Evolutionary conservation across 1,140 invertebrate genomes (phyloP), one percentile per base, ranked within the genome.

Genomic region (Phthorimaea operculella): DNA sequence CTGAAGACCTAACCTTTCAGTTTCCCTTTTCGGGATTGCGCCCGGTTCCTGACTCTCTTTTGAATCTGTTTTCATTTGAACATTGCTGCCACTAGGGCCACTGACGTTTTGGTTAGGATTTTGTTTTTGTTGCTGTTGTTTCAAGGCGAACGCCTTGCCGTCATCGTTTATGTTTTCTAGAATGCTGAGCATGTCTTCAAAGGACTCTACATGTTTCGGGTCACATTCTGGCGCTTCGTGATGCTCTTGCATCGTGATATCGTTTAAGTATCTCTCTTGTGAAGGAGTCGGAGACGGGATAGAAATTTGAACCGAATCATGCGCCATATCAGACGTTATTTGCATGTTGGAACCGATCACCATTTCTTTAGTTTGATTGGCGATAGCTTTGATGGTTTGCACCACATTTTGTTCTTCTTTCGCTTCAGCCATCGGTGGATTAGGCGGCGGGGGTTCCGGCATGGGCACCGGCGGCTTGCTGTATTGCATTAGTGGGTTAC

Each of bases 131-230:
- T 67, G 69, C 14, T 68, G 58, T 39, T 85, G 74, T 63, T 85
- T 85, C 54, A 77, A 66, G 15, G 63, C 68, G 53, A 72, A 83
- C 5, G 68, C 51, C 66, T 87, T 86, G 12, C 74, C 64, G 50
- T 88, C 87, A 39, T 85, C 85, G 9, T 81, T 88, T 39, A 91
- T 91, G 60, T 91, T 90, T 45, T 91, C 89, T 11, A 91, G 76
- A 84, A 91, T 90, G 63, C 90, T 89, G 1, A 91, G 71, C 73
- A 91, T 90, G 64, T 91, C 90, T 64, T 92, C 90, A 28, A 90
- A 88, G 2, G 88, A 87, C 60, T 91, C 90, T 33, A 89, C 88
- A 54, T 87, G 87, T 64, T 87, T 87, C 1, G 76, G 66, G 44
- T 83, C 84, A 18, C 76, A 78, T 58, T 87, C 86, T 15, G 85